Conservation (phyloP, 2,113 vertebrate species). For the Saguinus imperator region DNA sequence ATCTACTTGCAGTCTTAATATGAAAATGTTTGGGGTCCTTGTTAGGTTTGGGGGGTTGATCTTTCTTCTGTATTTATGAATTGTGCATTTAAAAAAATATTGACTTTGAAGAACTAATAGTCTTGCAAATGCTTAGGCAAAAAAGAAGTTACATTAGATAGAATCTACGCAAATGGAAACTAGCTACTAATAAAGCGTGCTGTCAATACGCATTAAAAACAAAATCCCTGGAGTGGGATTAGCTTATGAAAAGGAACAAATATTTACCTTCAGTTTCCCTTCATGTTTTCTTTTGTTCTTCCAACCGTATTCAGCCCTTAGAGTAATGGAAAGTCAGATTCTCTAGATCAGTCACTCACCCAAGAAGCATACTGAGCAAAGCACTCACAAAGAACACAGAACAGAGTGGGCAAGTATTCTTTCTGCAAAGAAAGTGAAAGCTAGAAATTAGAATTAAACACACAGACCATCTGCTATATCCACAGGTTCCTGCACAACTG, state of each 20-base stretch:
- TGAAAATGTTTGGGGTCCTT: conserved; percentile 74
- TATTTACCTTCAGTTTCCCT: not conserved
- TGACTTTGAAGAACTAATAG: conserved; percentile 84
- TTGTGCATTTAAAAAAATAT: conserved; percentile 89
- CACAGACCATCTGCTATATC: not conserved
- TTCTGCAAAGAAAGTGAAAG: not conserved
- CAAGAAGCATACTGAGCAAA: not conserved
- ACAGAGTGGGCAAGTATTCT: not conserved
- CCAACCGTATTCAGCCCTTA: not conserved
- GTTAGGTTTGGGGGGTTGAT: conserved; percentile 78
- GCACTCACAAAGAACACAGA: not conserved
- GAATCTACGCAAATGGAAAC: conserved; percentile 73
- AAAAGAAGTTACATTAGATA: conserved; percentile 74
- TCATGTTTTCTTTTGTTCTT: not conserved
- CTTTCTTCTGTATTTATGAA: conserved; percentile 88
- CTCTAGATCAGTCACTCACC: not conserved
- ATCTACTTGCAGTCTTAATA: conserved; percentile 79
- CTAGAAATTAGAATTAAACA: not conserved
- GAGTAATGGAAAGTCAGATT: not conserved
- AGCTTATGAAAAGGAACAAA: conserved; percentile 4
- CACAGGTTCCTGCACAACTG: not conserved
- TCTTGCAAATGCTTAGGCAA: conserved; percentile 87
- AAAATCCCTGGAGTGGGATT: conserved; percentile 56
- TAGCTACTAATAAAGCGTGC: conserved; percentile 63
- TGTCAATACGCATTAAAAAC: conserved; percentile 55